phyloP scores from a whole-genome alignment of 2,113 vertebrate genomes.

The Ochotona princeps region DNA sequence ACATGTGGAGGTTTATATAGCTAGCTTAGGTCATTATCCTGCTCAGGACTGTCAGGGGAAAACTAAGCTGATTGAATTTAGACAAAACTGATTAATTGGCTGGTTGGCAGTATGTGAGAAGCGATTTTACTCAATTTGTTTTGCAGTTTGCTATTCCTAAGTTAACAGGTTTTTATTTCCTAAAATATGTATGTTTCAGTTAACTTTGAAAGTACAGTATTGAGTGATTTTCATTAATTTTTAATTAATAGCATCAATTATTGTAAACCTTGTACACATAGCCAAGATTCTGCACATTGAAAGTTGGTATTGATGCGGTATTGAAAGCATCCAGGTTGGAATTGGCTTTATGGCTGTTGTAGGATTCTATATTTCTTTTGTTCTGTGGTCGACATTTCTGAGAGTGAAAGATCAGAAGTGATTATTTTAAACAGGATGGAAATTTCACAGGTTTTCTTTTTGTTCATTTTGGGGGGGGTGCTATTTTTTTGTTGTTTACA shows the following conservation, averaged over 20 bases:
- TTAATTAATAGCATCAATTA: neutral
- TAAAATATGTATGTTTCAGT: neutral
- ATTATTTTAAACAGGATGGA: slow-evolving; percentile 1
- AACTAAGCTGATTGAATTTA: neutral
- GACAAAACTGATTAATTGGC: neutral
- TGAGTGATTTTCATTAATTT: neutral
- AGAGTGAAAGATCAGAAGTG: neutral
- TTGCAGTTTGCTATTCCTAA: neutral
- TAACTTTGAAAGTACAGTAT: neutral
- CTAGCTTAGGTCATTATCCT: neutral
- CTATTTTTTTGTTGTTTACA: neutral
- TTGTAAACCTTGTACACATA: neutral
- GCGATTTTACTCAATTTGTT: neutral
- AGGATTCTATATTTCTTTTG: neutral
- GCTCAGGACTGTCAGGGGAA: neutral
- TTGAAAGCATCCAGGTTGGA: neutral
- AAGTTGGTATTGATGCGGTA: neutral
- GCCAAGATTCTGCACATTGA: neutral
- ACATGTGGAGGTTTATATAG: neutral
- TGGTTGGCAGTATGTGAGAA: neutral
- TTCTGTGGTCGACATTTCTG: neutral
- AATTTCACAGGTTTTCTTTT: neutral
- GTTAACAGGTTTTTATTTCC: neutral
- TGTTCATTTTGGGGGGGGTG: no score
- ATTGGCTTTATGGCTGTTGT: neutral